A percentile compares a stretch with the other conserved stretches of the same genome.
Conservation (phyloP, 2,888 invertebrate species). For the Leptinotarsa juncta region DNA sequence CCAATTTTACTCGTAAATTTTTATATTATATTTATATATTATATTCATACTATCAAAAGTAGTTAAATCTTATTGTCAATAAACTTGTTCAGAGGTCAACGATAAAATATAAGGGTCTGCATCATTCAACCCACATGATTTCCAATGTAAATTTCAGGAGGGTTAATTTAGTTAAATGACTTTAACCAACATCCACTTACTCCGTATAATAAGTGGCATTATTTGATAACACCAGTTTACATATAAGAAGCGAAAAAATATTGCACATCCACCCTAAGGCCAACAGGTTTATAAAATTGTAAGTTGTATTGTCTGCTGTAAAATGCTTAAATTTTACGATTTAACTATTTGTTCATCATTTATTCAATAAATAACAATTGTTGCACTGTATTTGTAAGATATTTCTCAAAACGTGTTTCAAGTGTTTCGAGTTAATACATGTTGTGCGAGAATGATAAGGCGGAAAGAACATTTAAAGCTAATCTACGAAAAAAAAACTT, state of each 20-base stretch:
- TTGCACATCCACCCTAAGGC: constrained; percentile 5
- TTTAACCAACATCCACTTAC: background rate
- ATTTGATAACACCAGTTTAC: background rate
- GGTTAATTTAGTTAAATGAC: background rate
- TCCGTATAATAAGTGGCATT: background rate
- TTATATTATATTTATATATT: no score
- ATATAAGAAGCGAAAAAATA: background rate
- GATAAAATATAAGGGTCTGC: no score
- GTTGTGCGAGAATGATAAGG: background rate
- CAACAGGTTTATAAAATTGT: background rate
- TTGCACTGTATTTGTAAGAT: no score
- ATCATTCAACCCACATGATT: background rate
- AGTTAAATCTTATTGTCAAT: no score
- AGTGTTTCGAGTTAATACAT: no score
- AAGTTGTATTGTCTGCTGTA: background rate
- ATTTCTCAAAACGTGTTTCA: no score
- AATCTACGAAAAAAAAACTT: no score
- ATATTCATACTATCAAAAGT: no score
- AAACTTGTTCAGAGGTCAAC: no score
- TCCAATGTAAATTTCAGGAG: background rate
- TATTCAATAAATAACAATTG: no score
- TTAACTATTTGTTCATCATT: background rate
- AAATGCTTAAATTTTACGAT: constrained; percentile 1
- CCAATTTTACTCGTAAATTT: no score
- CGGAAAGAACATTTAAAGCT: no score